Percentiles rank a stretch among this genome's conserved stretches.
These are phyloP conservation scores for Cyclina sinensis DNA, from an alignment of 1,140 invertebrate species.

Conservation along the genomic window DNA sequence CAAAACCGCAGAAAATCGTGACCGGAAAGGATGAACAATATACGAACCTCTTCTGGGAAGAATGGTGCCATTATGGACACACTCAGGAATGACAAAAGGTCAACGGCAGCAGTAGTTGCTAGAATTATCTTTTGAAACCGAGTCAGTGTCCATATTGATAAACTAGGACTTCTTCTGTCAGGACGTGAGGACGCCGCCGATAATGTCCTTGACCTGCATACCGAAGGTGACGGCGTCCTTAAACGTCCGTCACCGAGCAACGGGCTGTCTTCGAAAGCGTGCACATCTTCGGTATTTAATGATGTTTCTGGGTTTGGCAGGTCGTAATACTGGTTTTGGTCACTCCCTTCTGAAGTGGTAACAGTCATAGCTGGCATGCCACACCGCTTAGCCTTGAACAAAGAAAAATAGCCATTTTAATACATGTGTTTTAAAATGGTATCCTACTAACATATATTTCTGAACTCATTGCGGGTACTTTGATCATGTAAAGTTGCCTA, in stretches of 20 bases:
- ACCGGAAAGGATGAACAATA: background rate
- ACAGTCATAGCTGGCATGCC: background rate
- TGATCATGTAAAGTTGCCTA: too few species aligned
- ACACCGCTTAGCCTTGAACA: too few species aligned
- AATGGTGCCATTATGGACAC: constrained; percentile 60
- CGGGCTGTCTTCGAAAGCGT: background rate
- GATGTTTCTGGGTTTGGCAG: background rate
- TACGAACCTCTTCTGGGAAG: constrained; percentile 60
- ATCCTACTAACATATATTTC: too few species aligned
- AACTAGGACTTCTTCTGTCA: background rate
- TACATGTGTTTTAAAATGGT: too few species aligned
- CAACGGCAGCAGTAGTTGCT: background rate
- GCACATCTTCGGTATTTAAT: background rate
- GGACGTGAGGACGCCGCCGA: background rate
- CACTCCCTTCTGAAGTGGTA: background rate
- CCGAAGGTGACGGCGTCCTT: background rate
- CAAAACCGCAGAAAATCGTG: background rate
- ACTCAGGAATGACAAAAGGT: constrained; percentile 49
- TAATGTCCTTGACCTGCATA: constrained; percentile 16
- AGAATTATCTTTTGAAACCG: constrained; percentile 50
- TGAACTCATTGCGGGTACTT: too few species aligned
- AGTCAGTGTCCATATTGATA: constrained; percentile 41
- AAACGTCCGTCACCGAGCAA: background rate
- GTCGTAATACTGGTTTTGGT: background rate
- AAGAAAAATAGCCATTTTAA: too few species aligned